Evolutionary conservation across 2,888 invertebrate species (phyloP).

Genomic region (Phytoseiulus persimilis): DNA sequence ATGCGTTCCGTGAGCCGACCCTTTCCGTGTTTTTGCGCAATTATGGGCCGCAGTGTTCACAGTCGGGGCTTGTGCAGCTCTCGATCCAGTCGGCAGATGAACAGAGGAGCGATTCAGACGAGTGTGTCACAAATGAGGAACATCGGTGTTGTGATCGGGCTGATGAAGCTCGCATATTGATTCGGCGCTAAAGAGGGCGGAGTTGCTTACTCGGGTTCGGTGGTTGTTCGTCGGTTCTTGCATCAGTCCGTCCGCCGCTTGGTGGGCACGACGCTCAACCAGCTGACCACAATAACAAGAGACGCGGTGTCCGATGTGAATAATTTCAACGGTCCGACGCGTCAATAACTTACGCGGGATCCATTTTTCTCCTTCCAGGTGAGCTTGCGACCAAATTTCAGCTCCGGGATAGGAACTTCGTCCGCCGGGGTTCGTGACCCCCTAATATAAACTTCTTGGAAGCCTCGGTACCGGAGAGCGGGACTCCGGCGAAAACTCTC

Average conservation of each 20-base stretch:
- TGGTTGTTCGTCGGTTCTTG: neutral
- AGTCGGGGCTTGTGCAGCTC: neutral
- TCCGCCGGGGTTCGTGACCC: too few relatives aligned
- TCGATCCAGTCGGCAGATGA: neutral
- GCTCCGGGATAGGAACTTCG: too few relatives aligned
- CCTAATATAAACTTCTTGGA: too few relatives aligned
- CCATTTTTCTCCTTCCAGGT: neutral
- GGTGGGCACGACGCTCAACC: neutral
- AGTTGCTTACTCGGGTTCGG: neutral
- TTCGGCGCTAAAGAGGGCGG: neutral
- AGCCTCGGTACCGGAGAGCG: too few relatives aligned
- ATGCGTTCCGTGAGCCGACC: neutral
- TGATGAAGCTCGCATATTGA: conserved; percentile 5
- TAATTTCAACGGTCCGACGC: neutral
- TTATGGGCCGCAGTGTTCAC: neutral
- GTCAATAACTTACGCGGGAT: neutral
- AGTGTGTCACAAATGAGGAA: neutral
- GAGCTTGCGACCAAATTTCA: neutral
- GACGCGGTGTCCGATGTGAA: neutral
- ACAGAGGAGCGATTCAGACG: neutral
- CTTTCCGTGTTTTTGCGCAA: neutral
- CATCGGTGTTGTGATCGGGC: neutral
- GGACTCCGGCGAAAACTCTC: too few relatives aligned
- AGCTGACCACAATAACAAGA: neutral
- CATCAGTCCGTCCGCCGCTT: neutral